Conservation (phyloP, 2,797 vertebrate species). For the Echeneis naucrates region DNA sequence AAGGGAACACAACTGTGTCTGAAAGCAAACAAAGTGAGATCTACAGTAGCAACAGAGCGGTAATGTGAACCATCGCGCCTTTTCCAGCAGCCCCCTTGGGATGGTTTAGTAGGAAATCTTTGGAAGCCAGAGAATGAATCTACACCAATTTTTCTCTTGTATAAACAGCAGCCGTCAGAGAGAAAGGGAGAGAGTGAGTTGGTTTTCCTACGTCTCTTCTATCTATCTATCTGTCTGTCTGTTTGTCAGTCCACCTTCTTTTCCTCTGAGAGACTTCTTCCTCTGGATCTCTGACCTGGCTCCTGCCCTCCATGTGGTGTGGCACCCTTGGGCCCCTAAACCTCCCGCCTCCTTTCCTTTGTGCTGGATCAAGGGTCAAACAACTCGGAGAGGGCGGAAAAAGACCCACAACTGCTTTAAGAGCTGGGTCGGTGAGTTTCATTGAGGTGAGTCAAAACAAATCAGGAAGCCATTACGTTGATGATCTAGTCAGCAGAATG, state of each 20-base stretch:
- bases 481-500: constrained; percentile 38
- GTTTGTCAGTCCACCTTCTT: constrained; percentile 29
- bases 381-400: constrained; percentile 62
- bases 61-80: constrained; percentile 57
- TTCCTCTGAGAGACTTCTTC: constrained; percentile 60
- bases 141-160: constrained; percentile 41
- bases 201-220: neutral
- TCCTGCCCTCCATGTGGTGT: constrained; percentile 60
- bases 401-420: constrained; percentile 62
- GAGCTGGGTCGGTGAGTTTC: constrained; percentile 54
- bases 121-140: constrained; percentile 50
- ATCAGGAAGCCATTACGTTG: constrained; percentile 51
- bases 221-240: constrained; percentile 34
- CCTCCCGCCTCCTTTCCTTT: neutral
- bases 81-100: constrained; percentile 50
- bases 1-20: constrained; percentile 51
- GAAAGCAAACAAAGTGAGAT: constrained; percentile 58
- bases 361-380: constrained; percentile 57
- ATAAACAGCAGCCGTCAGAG: constrained; percentile 44
- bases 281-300: constrained; percentile 57
- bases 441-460: constrained; percentile 67
- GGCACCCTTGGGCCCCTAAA: constrained; percentile 62
- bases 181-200: constrained; percentile 16
- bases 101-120: constrained; percentile 42
- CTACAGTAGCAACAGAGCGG: constrained; percentile 63